phyloP scores from a whole-genome alignment of 1,140 invertebrate genomes.

The Zaprionus nigranus region DNA sequence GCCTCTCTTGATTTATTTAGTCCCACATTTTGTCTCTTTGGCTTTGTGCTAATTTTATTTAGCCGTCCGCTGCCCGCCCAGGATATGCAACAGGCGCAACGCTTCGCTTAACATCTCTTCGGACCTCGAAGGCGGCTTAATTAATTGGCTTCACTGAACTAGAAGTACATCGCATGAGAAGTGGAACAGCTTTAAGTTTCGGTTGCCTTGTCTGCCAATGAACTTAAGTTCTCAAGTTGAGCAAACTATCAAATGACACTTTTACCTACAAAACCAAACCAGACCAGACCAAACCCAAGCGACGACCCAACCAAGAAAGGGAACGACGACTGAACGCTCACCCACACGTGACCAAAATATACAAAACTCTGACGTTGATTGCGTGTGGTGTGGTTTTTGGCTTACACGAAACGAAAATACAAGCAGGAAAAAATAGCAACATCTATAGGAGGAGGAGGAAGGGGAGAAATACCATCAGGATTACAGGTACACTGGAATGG shows the following conservation, averaged over 20 bases:
- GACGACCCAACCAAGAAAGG: constrained; percentile 6
- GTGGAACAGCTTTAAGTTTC: constrained; percentile 53
- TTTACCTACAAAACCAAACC: constrained; percentile 36
- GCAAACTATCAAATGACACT: constrained; percentile 71
- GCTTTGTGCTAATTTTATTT: constrained; percentile 48
- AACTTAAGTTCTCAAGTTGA: constrained; percentile 33
- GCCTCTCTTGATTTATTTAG: constrained; percentile 71
- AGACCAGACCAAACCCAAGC: constrained; percentile 1
- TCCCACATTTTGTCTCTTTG: constrained; percentile 71
- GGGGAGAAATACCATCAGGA: constrained; percentile 3
- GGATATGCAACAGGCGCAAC: constrained; percentile 76
- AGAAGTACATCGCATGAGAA: constrained; percentile 30
- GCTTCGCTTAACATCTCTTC: constrained; percentile 71
- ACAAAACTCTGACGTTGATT: constrained; percentile 72
- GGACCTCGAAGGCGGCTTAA: constrained; percentile 61
- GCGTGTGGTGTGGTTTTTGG: constrained; percentile 60
- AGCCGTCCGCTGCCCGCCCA: constrained; percentile 17
- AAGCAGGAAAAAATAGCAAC: constrained; percentile 28
- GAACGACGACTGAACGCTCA: constrained; percentile 3
- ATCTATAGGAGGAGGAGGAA: constrained; percentile 12
- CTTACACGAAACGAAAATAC: constrained; percentile 17
- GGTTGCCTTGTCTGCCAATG: constrained; percentile 18
- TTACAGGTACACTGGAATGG: constrained; percentile 20
- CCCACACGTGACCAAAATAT: constrained; percentile 71
- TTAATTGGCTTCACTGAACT: constrained; percentile 78